Base-by-base conservation (phyloP, 2,113 vertebrate species). In the Brevimyrus niger region DNA sequence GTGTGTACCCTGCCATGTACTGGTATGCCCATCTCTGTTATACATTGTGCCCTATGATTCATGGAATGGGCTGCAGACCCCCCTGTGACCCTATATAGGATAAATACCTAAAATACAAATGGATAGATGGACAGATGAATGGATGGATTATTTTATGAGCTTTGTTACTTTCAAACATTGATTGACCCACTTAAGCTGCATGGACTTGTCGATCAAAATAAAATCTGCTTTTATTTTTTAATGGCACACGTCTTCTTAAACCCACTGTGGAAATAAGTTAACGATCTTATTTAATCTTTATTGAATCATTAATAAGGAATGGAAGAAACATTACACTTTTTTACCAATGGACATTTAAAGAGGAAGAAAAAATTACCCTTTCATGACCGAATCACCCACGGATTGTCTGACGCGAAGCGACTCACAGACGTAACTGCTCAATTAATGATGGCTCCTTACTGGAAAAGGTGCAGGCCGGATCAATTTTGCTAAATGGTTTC, bases 401-500 rank as follows among this genome's bases (percentile, higher is more conserved):
- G 92, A 90, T 88, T 82, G 87, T 86, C 89, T 87, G 87, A 65
- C 15, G 46, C 50, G 35, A n/a, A 50, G 48, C 23, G 11, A 42
- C 73, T 19, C 31, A 80, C 35, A 80, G 73, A 80, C 0, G n/a
- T 38, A 80, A 80, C 87, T 90, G 86, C 53, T 90, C 87, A 87
- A 89, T 91, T 91, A 92, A 89, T 90, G 87, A 89, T 90, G 89
- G 92, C 89, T 80, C 27, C 89, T 90, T 85, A 15, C 73, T 88
- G 88, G 88, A 86, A 88, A 44, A 82, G 19, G 69, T 89, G 82
- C 31, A 86, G 86, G 87, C 80, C 76, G 87, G 89, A 91, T 91
- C 89, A 91, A 90, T 91, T 90, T 90, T 91, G 88, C 73, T 89
- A 35, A 86, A 92, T 91, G 73, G 90, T 89, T 83, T 89, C 89